Conservation (phyloP, 2,888 invertebrate species). For the Dasysyrphus albostriatus region DNA sequence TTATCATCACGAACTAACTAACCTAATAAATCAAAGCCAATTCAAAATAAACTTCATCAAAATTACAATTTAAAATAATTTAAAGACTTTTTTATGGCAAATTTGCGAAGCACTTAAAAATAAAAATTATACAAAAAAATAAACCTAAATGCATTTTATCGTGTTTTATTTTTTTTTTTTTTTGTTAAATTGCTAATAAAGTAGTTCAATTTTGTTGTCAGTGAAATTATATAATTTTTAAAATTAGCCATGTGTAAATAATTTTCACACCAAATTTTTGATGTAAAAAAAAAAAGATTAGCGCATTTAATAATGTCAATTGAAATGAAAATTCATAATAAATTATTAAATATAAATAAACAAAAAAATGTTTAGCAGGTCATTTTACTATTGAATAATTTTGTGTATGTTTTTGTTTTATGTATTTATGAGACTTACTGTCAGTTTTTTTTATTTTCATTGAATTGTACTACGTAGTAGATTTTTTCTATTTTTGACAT, state of each 20-base stretch:
- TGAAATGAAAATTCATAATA: neutral
- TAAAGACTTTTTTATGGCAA: neutral
- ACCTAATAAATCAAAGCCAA: neutral
- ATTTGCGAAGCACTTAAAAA: neutral
- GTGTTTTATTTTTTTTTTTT: no score
- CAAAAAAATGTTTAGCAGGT: neutral
- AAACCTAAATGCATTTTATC: neutral
- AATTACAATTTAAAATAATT: neutral
- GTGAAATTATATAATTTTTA: slow-evolving; percentile 18
- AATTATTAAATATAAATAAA: neutral
- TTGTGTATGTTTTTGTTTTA: neutral
- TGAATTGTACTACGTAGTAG: no score
- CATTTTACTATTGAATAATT: neutral
- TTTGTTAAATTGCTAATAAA: slow-evolving; percentile 25
- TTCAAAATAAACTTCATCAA: neutral
- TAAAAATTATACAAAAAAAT: neutral
- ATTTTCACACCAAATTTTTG: neutral
- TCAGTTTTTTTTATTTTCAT: no score
- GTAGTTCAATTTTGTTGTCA: slow-evolving; percentile 3
- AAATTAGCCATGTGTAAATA: neutral
- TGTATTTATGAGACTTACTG: no score
- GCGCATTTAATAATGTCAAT: neutral
- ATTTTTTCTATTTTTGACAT: no score
- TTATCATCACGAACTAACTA: slow-evolving; percentile 1
- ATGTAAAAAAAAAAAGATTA: neutral